Conservation (phyloP, 2,113 vertebrate species). For the Garra rufa region DNA sequence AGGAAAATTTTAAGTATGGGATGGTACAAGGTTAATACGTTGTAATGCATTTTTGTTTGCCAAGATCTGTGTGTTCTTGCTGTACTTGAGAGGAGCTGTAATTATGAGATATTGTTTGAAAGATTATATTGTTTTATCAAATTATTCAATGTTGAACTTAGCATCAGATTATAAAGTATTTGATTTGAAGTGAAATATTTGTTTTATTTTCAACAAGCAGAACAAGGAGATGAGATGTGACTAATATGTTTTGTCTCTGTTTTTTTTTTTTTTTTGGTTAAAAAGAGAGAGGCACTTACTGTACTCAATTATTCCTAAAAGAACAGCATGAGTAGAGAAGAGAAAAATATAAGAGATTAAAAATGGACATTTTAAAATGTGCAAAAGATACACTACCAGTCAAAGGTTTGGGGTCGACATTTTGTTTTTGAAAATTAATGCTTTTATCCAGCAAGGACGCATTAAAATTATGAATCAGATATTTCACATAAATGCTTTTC, state of each 20-base stretch:
- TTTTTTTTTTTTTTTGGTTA: conserved; percentile 18
- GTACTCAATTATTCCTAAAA: conserved; percentile 63
- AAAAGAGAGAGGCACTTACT: conserved; percentile 66
- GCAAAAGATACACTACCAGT: not conserved
- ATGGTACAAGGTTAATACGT: not conserved
- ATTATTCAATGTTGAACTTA: not conserved
- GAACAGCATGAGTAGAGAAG: not conserved
- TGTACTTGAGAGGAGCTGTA: not conserved
- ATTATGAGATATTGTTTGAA: not conserved
- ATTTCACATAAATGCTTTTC: not conserved
- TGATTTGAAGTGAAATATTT: not conserved
- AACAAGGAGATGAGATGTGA: not conserved
- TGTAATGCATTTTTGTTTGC: not conserved
- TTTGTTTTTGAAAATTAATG: not conserved
- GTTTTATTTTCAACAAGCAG: not conserved
- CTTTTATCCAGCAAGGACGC: not conserved
- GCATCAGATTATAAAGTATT: too few relatives aligned
- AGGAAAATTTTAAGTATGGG: not conserved
- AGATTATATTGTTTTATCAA: not conserved
- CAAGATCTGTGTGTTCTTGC: not conserved
- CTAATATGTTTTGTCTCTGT: not conserved
- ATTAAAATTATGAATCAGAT: not conserved
- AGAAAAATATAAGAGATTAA: conserved; percentile 65
- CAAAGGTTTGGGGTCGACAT: not conserved
- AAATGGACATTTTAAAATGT: conserved; percentile 34